Evolutionary conservation across 2,888 invertebrate genomes (phyloP).

Genomic region (Chrysopilus asiliformis): DNA sequence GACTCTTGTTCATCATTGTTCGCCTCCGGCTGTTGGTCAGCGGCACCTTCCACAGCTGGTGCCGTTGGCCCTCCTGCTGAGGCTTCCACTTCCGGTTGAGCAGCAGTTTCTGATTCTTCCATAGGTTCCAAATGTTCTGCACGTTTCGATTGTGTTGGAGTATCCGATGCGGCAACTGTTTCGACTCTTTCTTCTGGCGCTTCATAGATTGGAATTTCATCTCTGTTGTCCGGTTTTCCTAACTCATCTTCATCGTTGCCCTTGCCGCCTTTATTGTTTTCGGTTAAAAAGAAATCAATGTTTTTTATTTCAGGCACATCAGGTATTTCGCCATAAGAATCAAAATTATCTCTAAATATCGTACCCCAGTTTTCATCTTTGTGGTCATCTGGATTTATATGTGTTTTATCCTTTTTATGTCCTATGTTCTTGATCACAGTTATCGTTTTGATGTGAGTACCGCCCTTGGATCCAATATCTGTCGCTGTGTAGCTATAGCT

Average conservation of each 20-base stretch:
- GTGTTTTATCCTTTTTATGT: conserved; percentile 19
- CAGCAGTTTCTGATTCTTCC: conserved; percentile 6
- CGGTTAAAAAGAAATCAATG: background rate
- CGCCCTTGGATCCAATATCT: conserved; percentile 32
- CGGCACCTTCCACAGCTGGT: conserved; percentile 11
- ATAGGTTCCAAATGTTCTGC: conserved; percentile 8
- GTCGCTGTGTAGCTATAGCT: conserved; percentile 35
- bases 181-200: background rate
- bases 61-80: conserved; percentile 12
- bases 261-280: conserved; percentile 19
- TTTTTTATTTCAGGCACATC: conserved; percentile 28
- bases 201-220: conserved; percentile 10
- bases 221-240: background rate
- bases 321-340: conserved; percentile 28
- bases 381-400: conserved; percentile 28
- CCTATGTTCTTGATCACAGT: conserved; percentile 33
- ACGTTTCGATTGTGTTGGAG: conserved; percentile 1
- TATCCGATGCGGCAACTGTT: conserved; percentile 3
- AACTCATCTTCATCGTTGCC: conserved; percentile 29
- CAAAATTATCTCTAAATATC: conserved; percentile 31
- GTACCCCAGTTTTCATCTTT: conserved; percentile 30
- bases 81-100: conserved; percentile 7
- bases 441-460: conserved; percentile 33
- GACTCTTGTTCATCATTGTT: conserved; percentile 16
- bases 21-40: conserved; percentile 13